Base-by-base conservation (phyloP, 2,888 invertebrate species). In the Eustalomyia histrio region DNA sequence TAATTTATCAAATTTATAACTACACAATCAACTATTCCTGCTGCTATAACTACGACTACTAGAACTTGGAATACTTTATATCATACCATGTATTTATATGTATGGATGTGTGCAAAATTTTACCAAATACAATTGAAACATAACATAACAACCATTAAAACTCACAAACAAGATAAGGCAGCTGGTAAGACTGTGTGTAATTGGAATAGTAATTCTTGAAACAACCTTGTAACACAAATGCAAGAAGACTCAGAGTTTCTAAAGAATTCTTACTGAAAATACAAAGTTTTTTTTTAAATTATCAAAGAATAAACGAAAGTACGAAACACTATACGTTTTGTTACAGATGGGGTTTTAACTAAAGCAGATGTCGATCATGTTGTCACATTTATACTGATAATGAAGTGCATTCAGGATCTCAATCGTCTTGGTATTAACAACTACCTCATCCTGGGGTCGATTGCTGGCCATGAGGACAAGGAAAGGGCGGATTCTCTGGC, bases 141-240 rank as follows among this genome's bases (percentile, higher is more conserved):
- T 5, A 12, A 29, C 24, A 29, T 29, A 52, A 73, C 57, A 68
- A 29, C 50, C 63, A 60, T 71, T 73, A 29, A 60, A 55, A 61
- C 21, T 60, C 16, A 52, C 63, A 63, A 50, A 47, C 60, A 55
- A 64, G 47, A 63, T 58, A 68, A 63, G 29, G 43, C 68, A 71
- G 39, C 67, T 61, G 61, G 29, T 72, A 63, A 76, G 67, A 55
- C 50, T 61, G 33, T 58, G 17, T n/a, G 65, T 80, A 73, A 76
- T 76, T 68, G 76, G 58, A 61, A 64, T 73, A 47, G 50, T 76
- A 76, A 21, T 64, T 69, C 76, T 50, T 65, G 14, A 33, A 33
- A 68, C 61, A 68, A 52, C 39, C 47, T 68, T 73, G 68, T 63
- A 53, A 24, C 33, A 50, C 55, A 57, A 43, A 29, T 29, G 29